phyloP scores from a whole-genome alignment of 2,888 invertebrate genomes.

The Eupithecia dodoneata region DNA sequence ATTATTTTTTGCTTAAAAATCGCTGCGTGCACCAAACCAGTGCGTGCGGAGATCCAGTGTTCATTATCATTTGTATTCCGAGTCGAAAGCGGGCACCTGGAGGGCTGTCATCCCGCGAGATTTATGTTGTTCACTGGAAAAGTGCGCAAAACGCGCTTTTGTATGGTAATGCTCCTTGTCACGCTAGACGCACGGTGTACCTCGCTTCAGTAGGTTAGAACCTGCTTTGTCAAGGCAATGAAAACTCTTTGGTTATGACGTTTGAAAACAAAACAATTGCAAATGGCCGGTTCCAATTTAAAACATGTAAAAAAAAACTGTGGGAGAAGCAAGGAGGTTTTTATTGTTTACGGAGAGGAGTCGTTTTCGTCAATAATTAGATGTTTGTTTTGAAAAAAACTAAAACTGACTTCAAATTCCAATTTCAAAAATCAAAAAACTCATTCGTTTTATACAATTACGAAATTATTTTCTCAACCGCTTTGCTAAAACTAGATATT shows the following conservation, averaged over 20 bases:
- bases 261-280: neutral
- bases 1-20: constrained; percentile 3
- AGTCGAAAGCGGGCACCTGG: constrained; percentile 68
- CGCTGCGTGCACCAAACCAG: constrained; percentile 41
- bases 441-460: no score
- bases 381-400: no score
- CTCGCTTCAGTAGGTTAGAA: neutral
- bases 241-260: neutral
- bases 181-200: constrained; percentile 29
- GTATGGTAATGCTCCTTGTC: constrained; percentile 62
- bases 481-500: no score
- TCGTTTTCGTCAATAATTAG: neutral
- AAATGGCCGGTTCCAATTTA: neutral
- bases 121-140: constrained; percentile 64
- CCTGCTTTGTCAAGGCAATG: neutral
- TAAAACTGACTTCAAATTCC: no score
- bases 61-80: constrained; percentile 80
- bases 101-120: constrained; percentile 69
- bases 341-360: neutral
- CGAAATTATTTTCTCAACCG: no score
- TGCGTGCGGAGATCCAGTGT: constrained; percentile 57
- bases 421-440: no score
- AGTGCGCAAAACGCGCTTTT: constrained; percentile 70
- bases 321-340: neutral
- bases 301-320: neutral